Percentiles rank a stretch among this genome's conserved stretches.
These are phyloP conservation scores for Mus caroli DNA, from an alignment of 2,797 vertebrate genomes.

Conservation along the genomic window DNA sequence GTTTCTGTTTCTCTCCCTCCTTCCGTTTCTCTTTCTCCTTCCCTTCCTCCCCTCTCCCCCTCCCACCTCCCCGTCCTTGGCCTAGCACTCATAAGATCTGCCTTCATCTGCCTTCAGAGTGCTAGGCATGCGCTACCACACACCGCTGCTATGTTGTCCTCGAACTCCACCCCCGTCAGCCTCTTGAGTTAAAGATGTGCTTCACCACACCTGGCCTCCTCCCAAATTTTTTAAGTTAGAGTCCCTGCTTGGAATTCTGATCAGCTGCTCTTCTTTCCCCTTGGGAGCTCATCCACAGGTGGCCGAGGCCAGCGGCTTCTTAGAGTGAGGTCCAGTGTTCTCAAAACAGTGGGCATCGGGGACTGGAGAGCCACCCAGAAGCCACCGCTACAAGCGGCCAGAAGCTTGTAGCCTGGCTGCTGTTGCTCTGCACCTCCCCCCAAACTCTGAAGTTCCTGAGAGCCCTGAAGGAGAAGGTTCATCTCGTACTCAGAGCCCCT, in stretches of 20 bases:
- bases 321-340: neutral
- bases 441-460: neutral
- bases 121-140: neutral
- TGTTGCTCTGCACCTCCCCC: no score
- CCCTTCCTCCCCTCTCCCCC: neutral
- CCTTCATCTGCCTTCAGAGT: neutral
- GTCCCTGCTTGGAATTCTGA: neutral
- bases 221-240: neutral
- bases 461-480: neutral
- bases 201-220: neutral
- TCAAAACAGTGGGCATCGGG: neutral
- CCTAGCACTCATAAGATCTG: neutral
- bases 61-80: no score
- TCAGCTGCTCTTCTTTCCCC: neutral
- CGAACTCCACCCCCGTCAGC: neutral
- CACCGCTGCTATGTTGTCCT: neutral
- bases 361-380: neutral
- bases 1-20: fast-evolving
- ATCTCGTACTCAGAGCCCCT: neutral
- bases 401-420: neutral
- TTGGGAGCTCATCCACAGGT: neutral
- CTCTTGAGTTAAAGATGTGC: neutral
- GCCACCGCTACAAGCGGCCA: neutral
- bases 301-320: neutral
- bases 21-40: fast-evolving